Conservation (phyloP, 2,888 invertebrate species). For the Phanerotoma sp. region DNA sequence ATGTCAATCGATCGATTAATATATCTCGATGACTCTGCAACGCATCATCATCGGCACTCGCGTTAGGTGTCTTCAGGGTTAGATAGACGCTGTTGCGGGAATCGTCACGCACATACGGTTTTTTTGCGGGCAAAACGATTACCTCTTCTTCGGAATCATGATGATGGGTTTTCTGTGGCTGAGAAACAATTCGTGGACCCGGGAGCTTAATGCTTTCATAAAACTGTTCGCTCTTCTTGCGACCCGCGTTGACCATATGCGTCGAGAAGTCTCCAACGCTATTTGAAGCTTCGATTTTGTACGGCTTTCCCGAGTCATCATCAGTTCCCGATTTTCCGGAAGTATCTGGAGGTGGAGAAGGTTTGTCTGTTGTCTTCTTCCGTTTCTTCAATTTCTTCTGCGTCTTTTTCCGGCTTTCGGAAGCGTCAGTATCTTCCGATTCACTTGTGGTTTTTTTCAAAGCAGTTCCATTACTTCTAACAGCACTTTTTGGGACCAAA, state of each 20-base stretch:
- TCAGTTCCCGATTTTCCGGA: not conserved
- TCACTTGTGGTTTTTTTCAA: constrained; percentile 25
- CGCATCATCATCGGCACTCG: too few relatives aligned
- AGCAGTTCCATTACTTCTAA: constrained; percentile 16
- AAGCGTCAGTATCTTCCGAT: constrained; percentile 16
- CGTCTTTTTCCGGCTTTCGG: constrained; percentile 25
- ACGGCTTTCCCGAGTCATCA: constrained; percentile 27
- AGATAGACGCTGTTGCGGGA: constrained; percentile 49
- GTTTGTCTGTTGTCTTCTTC: constrained; percentile 38
- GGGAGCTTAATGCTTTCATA: constrained; percentile 49
- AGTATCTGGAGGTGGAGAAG: constrained; percentile 26
- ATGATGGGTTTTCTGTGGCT: not conserved
- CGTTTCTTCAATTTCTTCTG: constrained; percentile 41
- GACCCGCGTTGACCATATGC: constrained; percentile 38
- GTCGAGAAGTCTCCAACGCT: constrained; percentile 52
- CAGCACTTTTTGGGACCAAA: constrained; percentile 32
- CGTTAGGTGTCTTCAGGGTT: constrained; percentile 44
- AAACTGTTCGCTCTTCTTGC: constrained; percentile 42
- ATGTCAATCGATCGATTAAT: too few relatives aligned
- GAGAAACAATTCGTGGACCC: constrained; percentile 40
- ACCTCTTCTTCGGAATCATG: constrained; percentile 38
- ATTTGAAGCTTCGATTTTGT: constrained; percentile 51
- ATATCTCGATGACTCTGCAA: constrained; percentile 1
- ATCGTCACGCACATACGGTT: constrained; percentile 48
- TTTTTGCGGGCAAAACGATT: constrained; percentile 47